Percentiles rank a stretch among this genome's conserved stretches.
phyloP scores from a whole-genome alignment of 2,113 vertebrate species.

The Mola mola region DNA sequence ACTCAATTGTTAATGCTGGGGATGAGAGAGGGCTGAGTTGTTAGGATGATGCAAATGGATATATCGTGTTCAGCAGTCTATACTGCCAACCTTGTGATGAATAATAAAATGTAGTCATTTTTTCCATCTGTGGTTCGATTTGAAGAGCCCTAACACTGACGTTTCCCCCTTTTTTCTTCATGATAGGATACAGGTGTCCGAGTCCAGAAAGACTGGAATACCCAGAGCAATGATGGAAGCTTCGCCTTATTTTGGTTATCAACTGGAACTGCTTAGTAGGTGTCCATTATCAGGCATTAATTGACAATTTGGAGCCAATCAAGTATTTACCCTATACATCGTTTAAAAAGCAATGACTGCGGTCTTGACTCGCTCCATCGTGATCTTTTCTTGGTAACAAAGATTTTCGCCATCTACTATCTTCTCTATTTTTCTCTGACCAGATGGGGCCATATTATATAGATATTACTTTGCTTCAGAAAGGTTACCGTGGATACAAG shows the following conservation, averaged over 20 bases:
- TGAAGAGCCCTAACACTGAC: constrained; percentile 38
- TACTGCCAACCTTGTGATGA: constrained; percentile 67
- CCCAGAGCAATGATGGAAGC: too few relatives aligned
- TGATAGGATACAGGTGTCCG: constrained; percentile 12
- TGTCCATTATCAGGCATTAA: too few relatives aligned
- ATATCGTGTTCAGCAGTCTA: constrained; percentile 76
- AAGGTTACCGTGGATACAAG: constrained; percentile 73
- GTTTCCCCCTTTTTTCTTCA: constrained; percentile 39
- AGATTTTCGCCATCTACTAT: not conserved
- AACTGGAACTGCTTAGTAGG: too few relatives aligned
- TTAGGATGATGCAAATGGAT: constrained; percentile 78
- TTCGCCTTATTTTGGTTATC: too few relatives aligned
- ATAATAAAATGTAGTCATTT: constrained; percentile 78
- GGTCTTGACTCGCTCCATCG: too few relatives aligned
- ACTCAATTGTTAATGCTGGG: constrained; percentile 70
- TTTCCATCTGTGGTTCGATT: constrained; percentile 56
- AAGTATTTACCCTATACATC: too few relatives aligned
- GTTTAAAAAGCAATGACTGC: not conserved
- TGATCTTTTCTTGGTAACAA: not conserved
- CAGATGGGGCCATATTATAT: constrained; percentile 43
- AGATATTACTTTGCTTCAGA: constrained; percentile 63
- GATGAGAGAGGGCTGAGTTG: constrained; percentile 66
- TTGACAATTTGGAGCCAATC: too few relatives aligned
- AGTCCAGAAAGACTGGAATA: constrained; percentile 28
- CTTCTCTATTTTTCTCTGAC: constrained; percentile 15